phyloP scores from a whole-genome alignment of 2,888 invertebrate genomes.

The Lithophane semibrunnea region DNA sequence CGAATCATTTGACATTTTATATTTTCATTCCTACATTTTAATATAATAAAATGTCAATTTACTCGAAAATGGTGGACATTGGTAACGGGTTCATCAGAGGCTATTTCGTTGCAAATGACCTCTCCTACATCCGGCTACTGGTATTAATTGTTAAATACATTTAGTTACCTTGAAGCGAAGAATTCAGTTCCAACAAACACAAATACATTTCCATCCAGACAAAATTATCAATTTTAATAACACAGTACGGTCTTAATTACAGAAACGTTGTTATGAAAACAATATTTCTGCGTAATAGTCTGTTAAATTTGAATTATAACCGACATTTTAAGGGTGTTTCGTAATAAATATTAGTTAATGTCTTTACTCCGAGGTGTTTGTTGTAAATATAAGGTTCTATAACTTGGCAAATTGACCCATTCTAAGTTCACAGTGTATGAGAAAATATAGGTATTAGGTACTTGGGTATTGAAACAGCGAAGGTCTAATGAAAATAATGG shows the following conservation, averaged over 20 bases:
- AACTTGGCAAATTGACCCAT: slow-evolving; percentile 55
- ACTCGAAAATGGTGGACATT: too few relatives aligned
- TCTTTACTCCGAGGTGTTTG: slow-evolving; percentile 56
- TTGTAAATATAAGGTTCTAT: slow-evolving; percentile 51
- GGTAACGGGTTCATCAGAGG: too few relatives aligned
- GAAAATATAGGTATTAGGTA: slow-evolving; percentile 31
- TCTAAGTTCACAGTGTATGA: slow-evolving; percentile 36
- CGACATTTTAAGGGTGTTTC: slow-evolving; percentile 66
- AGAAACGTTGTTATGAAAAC: slow-evolving; percentile 65
- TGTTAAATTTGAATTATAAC: slow-evolving; percentile 74
- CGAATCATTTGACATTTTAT: too few relatives aligned
- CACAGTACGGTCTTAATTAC: slow-evolving; percentile 64
- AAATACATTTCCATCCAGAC: slow-evolving; percentile 24
- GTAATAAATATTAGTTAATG: slow-evolving; percentile 72
- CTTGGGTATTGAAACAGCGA: slow-evolving; percentile 17
- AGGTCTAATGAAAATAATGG: slow-evolving; percentile 26
- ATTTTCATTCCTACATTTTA: too few relatives aligned
- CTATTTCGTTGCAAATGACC: too few relatives aligned
- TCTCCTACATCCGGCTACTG: too few relatives aligned
- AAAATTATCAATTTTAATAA: slow-evolving; percentile 51
- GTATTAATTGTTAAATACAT: background rate
- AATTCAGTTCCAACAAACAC: background rate
- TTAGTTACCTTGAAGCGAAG: background rate
- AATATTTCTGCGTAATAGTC: slow-evolving; percentile 74
- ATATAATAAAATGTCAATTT: too few relatives aligned